Evolutionary conservation across 2,888 invertebrate genomes (phyloP).

Genomic region (Caenorhabditis panamensis): DNA sequence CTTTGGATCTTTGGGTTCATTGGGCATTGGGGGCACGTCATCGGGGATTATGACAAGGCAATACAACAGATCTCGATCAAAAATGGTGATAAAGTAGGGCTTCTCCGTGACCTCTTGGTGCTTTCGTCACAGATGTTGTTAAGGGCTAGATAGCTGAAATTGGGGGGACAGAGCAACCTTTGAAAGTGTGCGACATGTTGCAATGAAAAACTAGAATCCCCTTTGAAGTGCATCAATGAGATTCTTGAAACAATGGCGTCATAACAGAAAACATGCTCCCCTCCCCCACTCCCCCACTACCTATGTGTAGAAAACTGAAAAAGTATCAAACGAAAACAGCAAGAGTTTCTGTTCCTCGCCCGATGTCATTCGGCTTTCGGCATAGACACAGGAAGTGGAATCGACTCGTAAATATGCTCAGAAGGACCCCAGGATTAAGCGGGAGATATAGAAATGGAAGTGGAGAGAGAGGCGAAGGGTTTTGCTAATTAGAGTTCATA

Average conservation of each 20-base stretch:
- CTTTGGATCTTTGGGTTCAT: too few species aligned
- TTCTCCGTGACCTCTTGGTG: too few species aligned
- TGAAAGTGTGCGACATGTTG: too few species aligned
- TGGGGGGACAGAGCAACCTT: too few species aligned
- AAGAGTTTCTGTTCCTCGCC: background rate
- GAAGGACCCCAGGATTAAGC: background rate
- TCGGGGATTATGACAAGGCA: background rate
- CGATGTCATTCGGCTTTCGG: too few species aligned
- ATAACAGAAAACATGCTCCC: background rate
- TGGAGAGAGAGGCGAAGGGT: background rate
- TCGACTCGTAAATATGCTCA: constrained; percentile 6
- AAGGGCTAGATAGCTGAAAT: too few species aligned
- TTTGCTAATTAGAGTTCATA: background rate
- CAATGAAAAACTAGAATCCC: too few species aligned
- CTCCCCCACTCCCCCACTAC: too few species aligned
- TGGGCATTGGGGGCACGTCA: background rate
- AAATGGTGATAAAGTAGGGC: too few species aligned
- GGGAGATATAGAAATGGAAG: background rate
- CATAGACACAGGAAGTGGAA: background rate
- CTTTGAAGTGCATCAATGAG: too few species aligned
- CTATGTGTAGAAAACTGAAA: too few species aligned
- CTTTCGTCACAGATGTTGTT: too few species aligned
- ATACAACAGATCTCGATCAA: background rate
- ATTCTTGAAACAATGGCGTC: constrained; percentile 1
- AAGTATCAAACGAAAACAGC: background rate